Conservation (phyloP, 1,140 invertebrate species). For the Bombus difficillimus region DNA sequence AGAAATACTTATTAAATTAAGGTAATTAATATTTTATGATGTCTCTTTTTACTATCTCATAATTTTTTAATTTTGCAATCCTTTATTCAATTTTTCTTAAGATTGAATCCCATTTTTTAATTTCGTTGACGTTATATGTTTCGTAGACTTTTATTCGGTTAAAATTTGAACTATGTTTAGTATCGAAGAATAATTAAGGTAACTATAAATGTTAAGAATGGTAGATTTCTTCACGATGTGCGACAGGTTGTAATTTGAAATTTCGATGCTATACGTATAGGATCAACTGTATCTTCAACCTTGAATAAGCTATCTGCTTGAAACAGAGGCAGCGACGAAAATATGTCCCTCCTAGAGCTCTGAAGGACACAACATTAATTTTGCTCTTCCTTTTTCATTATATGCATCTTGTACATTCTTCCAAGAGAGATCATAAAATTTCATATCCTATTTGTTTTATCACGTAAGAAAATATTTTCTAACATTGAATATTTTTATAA, state of each 20-base stretch:
- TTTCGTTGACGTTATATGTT: too few relatives aligned
- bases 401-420: background rate
- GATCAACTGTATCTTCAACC: background rate
- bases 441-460: background rate
- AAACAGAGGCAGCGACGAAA: background rate
- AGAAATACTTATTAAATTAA: too few relatives aligned
- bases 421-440: background rate
- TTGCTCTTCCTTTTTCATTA: background rate
- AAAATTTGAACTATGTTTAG: background rate
- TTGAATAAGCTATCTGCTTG: conserved; percentile 11
- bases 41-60: too few relatives aligned
- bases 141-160: too few relatives aligned
- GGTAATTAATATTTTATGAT: too few relatives aligned
- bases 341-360: background rate
- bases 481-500: background rate
- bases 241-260: background rate
- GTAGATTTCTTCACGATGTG: background rate
- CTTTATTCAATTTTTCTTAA: too few relatives aligned
- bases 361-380: background rate
- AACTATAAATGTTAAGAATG: background rate
- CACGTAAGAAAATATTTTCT: background rate
- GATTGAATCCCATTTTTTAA: too few relatives aligned
- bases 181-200: background rate
- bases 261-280: background rate
- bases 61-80: too few relatives aligned